phyloP scores from a whole-genome alignment of 1,140 invertebrate genomes.

The Centruroides sculpturatus region DNA sequence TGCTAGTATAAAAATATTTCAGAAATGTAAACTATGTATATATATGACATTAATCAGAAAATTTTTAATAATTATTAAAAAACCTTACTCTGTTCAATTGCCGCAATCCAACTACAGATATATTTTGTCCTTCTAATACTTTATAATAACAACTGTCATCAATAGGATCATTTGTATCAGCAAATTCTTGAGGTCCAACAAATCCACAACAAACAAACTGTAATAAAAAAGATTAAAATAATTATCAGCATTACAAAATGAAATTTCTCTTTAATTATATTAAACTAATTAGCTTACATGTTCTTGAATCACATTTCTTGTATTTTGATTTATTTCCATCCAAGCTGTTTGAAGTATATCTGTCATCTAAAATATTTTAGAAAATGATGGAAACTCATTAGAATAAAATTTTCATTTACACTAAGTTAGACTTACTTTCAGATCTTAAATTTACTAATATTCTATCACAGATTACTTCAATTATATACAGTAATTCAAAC shows the following conservation, averaged over 20 bases:
- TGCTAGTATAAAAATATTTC: no score
- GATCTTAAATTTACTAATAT: no score
- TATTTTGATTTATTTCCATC: constrained; percentile 32
- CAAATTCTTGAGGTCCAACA: constrained; percentile 32
- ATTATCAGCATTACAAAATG: not conserved
- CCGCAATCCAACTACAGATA: constrained; percentile 7
- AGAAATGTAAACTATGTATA: no score
- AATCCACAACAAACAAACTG: constrained; percentile 34
- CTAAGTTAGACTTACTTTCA: no score
- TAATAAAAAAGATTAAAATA: not conserved
- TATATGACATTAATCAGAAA: no score
- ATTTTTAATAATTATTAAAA: not conserved
- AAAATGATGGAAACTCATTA: no score
- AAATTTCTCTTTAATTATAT: not conserved
- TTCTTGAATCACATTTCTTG: constrained; percentile 30
- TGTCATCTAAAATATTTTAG: constrained; percentile 12
- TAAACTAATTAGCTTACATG: constrained; percentile 21
- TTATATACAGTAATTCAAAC: no score
- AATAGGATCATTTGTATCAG: constrained; percentile 30
- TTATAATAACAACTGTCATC: constrained; percentile 30
- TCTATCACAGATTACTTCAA: no score
- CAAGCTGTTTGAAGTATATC: constrained; percentile 31
- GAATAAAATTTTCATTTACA: no score
- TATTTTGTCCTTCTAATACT: constrained; percentile 1
- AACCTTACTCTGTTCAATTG: constrained; percentile 7